phyloP scores from a whole-genome alignment of 2,888 invertebrate genomes.

The Elegia similella region DNA sequence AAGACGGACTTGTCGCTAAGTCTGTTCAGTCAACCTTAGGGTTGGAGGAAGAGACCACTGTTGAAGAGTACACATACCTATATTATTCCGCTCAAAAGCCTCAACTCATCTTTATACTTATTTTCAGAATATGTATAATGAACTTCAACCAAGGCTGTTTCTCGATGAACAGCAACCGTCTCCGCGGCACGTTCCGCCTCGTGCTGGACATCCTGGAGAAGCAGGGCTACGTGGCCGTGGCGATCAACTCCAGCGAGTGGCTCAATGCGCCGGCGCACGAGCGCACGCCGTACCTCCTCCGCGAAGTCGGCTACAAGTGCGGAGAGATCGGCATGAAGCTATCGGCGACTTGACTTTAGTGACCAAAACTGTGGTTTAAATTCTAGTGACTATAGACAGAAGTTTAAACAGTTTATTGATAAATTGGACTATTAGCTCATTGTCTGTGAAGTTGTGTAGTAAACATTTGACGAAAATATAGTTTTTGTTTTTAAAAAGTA shows the following conservation, averaged over 20 bases:
- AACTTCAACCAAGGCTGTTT: slow-evolving; percentile 78
- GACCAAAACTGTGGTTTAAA: slow-evolving; percentile 9
- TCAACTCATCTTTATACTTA: slow-evolving; percentile 13
- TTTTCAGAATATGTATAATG: slow-evolving; percentile 81
- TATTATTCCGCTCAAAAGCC: no score
- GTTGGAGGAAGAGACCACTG: no score
- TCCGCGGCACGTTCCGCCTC: slow-evolving; percentile 77
- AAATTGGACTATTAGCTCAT: background rate
- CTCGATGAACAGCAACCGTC: slow-evolving; percentile 80
- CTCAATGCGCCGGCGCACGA: slow-evolving; percentile 76
- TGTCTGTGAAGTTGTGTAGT: background rate
- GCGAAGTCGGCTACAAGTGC: slow-evolving; percentile 73
- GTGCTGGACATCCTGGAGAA: slow-evolving; percentile 80
- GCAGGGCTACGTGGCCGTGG: slow-evolving; percentile 78
- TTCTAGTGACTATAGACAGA: slow-evolving; percentile 10
- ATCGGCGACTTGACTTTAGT: slow-evolving; percentile 44
- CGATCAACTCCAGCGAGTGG: slow-evolving; percentile 80
- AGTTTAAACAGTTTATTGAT: background rate
- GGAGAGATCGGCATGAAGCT: slow-evolving; percentile 69
- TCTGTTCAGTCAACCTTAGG: no score
- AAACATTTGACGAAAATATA: background rate
- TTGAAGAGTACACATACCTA: no score
- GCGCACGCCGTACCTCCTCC: slow-evolving; percentile 84
- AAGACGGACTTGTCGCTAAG: no score
- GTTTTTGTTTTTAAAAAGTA: background rate